Evolutionary conservation across 2,797 vertebrate genomes (phyloP), one percentile per base, ranked within the genome.

Genomic region (Amniataba percoides): DNA sequence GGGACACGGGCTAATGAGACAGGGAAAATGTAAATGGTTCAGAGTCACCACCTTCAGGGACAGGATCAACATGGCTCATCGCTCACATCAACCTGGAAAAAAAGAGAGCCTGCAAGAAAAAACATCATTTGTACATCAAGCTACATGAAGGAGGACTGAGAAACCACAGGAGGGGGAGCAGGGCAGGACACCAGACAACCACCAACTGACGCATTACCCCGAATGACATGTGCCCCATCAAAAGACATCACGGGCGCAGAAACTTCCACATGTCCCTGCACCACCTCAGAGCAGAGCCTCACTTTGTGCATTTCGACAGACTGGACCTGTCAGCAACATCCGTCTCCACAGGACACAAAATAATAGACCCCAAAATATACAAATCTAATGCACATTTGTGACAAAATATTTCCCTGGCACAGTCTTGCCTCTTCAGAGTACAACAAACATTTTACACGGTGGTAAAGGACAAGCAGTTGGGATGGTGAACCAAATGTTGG

Each of bases 1-100:
- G 31, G 53, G 76, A 59, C 55, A 45, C 25, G 45, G 48, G 39
- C 39, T 25, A 52, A 39, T 53, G 13, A 68, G 39, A 55, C 59
- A 31, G 23, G 48, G 12, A 23, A 36, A 36, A 48, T 77, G 60
- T 76, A 46, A 76, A 57, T 59, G 48, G 15, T 64, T 42, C 43
- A 43, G 45, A 71, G 66, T 63, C 45, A 63, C 14, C 43, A 48
- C 67, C 67, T 70, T 63, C 34, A 64, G 55, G 39, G 76, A 65
- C 46, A 53, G 48, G 61, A 68, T 58, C 40, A 71, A 49, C 48
- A 34, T 34, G 27, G 19, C 68, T 66, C 68, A 39, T 78, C 76
- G 66, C 46, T 65, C 63, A 46, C 61, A 43, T 46, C 16, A 23
- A 62, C 15, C 45, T 27, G 39, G 3, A 55, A 23, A 31, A 13